Evolutionary conservation across 2,797 vertebrate species (phyloP).

Genomic region (Margarornis squamiger): DNA sequence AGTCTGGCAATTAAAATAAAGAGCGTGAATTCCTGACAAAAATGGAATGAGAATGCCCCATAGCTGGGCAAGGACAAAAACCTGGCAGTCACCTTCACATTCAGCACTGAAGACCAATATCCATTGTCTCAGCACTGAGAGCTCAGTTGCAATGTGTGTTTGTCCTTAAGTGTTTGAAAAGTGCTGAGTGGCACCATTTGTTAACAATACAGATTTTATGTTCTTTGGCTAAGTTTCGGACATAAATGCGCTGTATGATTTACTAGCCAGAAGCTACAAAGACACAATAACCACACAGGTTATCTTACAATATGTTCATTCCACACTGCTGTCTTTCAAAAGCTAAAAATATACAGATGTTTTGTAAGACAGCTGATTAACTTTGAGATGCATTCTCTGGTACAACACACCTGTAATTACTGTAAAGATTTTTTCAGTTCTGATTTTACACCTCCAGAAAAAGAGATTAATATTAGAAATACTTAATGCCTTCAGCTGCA

Average conservation of each 20-base stretch:
- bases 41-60: background rate
- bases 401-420: fast-evolving
- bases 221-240: background rate
- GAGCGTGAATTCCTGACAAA: background rate
- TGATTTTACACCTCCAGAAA: background rate
- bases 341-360: background rate
- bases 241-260: background rate
- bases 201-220: background rate
- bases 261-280: background rate
- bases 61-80: background rate
- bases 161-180: background rate
- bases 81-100: background rate
- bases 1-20: background rate
- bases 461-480: background rate
- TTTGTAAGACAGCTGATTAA: background rate
- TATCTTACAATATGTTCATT: background rate
- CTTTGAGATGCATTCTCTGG: background rate
- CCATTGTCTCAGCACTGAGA: background rate
- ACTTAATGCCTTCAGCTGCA: background rate
- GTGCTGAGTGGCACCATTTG: background rate
- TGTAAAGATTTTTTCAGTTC: background rate
- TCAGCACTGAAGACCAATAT: background rate
- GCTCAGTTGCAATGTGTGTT: background rate
- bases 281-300: background rate
- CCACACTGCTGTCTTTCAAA: background rate